Percentiles rank a stretch among this genome's conserved stretches.
phyloP scores from a whole-genome alignment of 2,888 invertebrate genomes.

The Leptinotarsa peninsularis region DNA sequence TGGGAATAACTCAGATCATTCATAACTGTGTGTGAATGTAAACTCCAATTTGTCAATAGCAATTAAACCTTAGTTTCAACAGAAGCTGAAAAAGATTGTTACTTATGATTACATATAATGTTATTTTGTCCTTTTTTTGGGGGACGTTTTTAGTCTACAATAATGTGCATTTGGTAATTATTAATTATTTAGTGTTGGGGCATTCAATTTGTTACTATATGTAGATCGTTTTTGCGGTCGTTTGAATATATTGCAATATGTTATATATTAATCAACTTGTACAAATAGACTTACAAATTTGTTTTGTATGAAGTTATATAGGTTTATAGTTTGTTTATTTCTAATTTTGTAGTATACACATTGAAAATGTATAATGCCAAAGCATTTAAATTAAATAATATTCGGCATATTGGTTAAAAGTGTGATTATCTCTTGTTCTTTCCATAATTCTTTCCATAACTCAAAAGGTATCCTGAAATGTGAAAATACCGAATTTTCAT shows the following conservation, averaged over 20 bases:
- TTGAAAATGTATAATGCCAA: constrained; percentile 63
- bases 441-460: background rate
- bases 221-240: constrained; percentile 40
- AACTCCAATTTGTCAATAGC: too few species aligned
- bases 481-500: background rate
- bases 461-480: too few species aligned
- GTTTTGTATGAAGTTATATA: constrained; percentile 62
- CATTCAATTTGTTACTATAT: constrained; percentile 40
- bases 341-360: constrained; percentile 53
- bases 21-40: too few species aligned
- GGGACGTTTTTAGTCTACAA: background rate
- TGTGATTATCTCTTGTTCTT: constrained; percentile 13
- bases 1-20: too few species aligned
- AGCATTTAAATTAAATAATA: constrained; percentile 55
- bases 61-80: too few species aligned
- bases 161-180: background rate
- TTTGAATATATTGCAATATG: constrained; percentile 48
- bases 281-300: constrained; percentile 46
- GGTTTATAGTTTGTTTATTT: constrained; percentile 59
- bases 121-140: background rate
- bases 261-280: constrained; percentile 47
- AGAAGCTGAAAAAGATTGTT: background rate
- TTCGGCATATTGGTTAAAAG: constrained; percentile 11
- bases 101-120: background rate
- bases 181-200: constrained; percentile 1